A percentile compares a stretch with the other conserved stretches of the same genome.
Evolutionary conservation across 2,797 vertebrate genomes (phyloP).

Genomic region (Carapus acus): DNA sequence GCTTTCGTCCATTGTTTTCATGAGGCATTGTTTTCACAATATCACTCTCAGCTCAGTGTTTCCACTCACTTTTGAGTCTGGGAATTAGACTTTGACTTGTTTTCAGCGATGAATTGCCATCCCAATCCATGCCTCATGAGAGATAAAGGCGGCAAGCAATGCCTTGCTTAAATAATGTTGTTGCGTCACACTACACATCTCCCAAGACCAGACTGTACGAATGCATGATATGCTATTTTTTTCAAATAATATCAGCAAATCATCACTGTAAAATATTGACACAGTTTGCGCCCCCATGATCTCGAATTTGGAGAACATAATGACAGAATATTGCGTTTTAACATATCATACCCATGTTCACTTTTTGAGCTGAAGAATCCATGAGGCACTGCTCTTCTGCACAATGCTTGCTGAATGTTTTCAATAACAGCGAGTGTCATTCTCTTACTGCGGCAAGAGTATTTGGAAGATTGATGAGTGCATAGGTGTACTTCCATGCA

Average conservation of each 20-base stretch:
- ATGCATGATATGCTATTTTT: neutral
- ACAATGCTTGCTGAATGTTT: constrained; percentile 5
- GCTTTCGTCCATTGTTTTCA: neutral
- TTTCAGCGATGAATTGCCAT: constrained; percentile 39
- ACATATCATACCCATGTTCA: no score
- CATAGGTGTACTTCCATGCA: constrained; percentile 38
- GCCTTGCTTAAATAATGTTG: constrained; percentile 15
- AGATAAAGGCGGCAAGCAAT: constrained; percentile 10
- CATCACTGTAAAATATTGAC: no score
- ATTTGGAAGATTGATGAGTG: neutral
- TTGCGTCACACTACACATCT: constrained; percentile 48
- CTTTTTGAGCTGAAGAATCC: no score
- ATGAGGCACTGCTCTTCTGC: neutral
- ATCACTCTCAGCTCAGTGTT: neutral
- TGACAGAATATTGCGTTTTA: no score
- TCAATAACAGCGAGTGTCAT: no score
- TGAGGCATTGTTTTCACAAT: constrained; percentile 5
- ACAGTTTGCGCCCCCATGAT: no score
- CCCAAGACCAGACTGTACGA: neutral
- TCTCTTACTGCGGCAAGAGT: constrained; percentile 40
- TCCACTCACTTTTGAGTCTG: constrained; percentile 26
- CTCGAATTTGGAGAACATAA: no score
- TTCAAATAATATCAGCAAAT: no score
- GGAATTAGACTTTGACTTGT: neutral
- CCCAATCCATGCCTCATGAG: constrained; percentile 41